Conservation (phyloP, 92 coral and sea anemone genomes). For the Porites evermanni region DNA sequence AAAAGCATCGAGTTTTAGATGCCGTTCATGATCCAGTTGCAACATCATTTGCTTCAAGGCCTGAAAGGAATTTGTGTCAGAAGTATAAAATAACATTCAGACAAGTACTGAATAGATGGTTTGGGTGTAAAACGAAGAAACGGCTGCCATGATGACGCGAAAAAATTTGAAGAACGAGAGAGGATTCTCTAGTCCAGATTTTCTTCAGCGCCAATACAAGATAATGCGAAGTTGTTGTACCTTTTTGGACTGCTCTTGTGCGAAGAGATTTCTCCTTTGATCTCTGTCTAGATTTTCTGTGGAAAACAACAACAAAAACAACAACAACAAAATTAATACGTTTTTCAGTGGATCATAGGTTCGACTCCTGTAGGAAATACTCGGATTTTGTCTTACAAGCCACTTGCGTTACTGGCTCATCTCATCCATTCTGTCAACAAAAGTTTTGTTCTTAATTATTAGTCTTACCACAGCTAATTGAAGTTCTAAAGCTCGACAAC, state of each 20-base stretch:
- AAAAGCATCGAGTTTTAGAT: constrained; percentile 91
- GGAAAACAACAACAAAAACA: not conserved
- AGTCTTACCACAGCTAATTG: not conserved
- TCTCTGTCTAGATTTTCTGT: constrained; percentile 92
- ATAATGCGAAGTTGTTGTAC: constrained; percentile 26
- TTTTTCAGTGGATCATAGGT: not conserved
- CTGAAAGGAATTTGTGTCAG: constrained; percentile 37
- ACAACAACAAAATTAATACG: not conserved
- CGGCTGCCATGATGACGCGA: too few relatives aligned
- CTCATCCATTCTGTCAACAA: too few relatives aligned
- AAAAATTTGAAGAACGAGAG: too few relatives aligned
- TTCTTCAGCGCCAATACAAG: not conserved
- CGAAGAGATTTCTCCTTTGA: constrained; percentile 89
- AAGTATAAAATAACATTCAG: too few relatives aligned
- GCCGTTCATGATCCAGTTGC: constrained; percentile 92
- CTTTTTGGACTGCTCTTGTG: constrained; percentile 95
- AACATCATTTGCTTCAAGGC: constrained; percentile 90
- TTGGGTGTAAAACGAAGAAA: too few relatives aligned
- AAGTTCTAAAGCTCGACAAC: not conserved
- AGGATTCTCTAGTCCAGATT: too few relatives aligned
- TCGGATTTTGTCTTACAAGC: too few relatives aligned
- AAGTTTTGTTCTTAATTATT: too few relatives aligned
- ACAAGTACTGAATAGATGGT: not conserved
- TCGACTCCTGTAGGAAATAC: too few relatives aligned
- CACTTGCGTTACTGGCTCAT: too few relatives aligned